phyloP scores from a whole-genome alignment of 1,140 invertebrate species.

The Varroa destructor region DNA sequence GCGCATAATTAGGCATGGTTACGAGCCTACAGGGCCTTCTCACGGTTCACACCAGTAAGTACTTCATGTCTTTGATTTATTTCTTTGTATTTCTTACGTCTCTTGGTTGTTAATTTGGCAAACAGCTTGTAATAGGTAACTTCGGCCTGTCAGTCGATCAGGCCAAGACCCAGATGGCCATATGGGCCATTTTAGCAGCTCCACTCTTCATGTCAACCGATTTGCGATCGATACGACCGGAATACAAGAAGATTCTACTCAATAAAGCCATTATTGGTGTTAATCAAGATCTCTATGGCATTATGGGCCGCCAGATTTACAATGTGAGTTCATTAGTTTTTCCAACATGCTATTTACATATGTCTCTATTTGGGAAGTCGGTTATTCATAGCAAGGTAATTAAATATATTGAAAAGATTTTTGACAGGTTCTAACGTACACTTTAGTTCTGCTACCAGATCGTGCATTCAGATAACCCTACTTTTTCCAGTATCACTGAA shows the following conservation, averaged over 20 bases:
- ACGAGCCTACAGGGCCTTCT: too few species aligned
- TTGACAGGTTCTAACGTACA: too few species aligned
- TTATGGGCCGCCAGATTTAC: constrained; percentile 41
- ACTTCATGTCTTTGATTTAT: neutral
- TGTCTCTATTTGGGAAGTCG: too few species aligned
- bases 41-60: too few species aligned
- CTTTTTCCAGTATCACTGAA: too few species aligned
- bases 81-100: neutral
- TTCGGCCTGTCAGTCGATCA: constrained; percentile 40
- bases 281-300: constrained; percentile 40
- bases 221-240: constrained; percentile 37
- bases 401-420: too few species aligned
- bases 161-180: constrained; percentile 41
- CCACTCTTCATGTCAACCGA: constrained; percentile 44
- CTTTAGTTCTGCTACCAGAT: too few species aligned
- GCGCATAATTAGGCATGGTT: too few species aligned
- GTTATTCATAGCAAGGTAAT: too few species aligned
- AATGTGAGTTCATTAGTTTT: constrained; percentile 29
- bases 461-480: too few species aligned
- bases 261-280: constrained; percentile 40
- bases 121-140: constrained; percentile 40
- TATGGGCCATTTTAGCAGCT: constrained; percentile 43
- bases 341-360: neutral
- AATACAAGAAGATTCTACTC: constrained; percentile 38
- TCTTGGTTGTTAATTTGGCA: constrained; percentile 28